Percentiles rank a stretch among this genome's conserved stretches.
Conservation (phyloP, 2,797 vertebrate species). For the Mus caroli region DNA sequence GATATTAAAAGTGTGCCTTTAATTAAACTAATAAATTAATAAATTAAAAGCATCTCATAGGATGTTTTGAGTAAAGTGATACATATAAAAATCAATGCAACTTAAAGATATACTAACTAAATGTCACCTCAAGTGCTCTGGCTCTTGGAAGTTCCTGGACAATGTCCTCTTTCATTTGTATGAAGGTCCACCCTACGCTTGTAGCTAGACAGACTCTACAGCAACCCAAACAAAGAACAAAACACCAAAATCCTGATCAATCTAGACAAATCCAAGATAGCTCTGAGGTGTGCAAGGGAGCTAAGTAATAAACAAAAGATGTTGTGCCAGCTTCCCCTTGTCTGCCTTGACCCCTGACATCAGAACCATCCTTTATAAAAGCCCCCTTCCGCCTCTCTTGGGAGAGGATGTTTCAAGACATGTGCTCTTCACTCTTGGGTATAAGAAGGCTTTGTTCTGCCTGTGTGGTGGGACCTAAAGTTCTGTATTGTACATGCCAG, state of each 20-base stretch:
- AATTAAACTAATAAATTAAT: constrained; percentile 19
- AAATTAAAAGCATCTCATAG: not conserved
- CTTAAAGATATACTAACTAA: not conserved
- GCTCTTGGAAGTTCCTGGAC: not conserved
- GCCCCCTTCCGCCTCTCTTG: not conserved
- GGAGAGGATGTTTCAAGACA: not conserved
- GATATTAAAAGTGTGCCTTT: not conserved
- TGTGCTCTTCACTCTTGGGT: not conserved
- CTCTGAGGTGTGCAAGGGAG: not conserved
- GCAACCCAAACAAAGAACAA: too few relatives aligned
- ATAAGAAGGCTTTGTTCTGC: not conserved
- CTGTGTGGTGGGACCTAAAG: not conserved
- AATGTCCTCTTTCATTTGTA: too few relatives aligned
- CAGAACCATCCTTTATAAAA: not conserved
- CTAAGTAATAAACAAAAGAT: not conserved
- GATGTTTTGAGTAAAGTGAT: not conserved
- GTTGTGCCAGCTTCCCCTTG: not conserved
- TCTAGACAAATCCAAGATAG: not conserved
- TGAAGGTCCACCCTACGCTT: not conserved
- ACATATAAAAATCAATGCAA: not conserved
- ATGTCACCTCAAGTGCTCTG: too few relatives aligned
- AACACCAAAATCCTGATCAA: not conserved
- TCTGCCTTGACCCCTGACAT: not conserved
- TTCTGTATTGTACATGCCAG: not conserved
- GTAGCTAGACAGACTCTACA: not conserved